These are phyloP conservation scores for Dasyornis broadbenti DNA, from an alignment of 2,113 vertebrate species.

Conservation along the genomic window DNA sequence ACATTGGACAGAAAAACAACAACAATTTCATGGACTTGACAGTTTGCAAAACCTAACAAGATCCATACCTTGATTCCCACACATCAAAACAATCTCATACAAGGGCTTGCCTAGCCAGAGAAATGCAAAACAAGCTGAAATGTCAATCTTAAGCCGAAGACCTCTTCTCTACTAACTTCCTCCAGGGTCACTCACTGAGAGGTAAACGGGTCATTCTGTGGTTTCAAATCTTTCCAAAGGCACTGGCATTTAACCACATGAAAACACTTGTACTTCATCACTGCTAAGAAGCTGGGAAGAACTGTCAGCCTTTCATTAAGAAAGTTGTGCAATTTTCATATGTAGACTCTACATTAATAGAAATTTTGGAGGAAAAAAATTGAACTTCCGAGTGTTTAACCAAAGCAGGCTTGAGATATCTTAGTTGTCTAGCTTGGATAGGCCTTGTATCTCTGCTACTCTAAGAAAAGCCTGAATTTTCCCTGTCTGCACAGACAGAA, in stretches of 20 bases:
- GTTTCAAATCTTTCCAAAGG: neutral
- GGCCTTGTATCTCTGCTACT: neutral
- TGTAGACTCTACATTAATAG: accelerated
- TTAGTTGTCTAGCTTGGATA: neutral
- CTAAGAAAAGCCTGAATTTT: neutral
- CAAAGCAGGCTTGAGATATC: neutral
- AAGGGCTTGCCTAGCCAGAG: neutral
- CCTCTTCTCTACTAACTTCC: neutral
- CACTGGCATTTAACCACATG: neutral
- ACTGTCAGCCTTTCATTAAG: neutral
- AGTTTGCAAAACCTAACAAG: neutral
- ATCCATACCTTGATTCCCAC: neutral
- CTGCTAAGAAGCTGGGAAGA: neutral
- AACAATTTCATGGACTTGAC: neutral
- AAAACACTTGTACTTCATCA: neutral
- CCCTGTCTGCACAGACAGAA: neutral
- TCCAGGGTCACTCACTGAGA: neutral
- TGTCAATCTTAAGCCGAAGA: neutral
- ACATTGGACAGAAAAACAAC: neutral
- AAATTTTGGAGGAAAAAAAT: neutral
- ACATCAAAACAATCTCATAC: neutral
- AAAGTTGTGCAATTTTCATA: neutral
- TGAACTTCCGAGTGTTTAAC: neutral
- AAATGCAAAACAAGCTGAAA: neutral
- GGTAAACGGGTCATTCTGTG: neutral